Conservation (phyloP, 2,113 vertebrate genomes). For the Meriones unguiculatus region DNA sequence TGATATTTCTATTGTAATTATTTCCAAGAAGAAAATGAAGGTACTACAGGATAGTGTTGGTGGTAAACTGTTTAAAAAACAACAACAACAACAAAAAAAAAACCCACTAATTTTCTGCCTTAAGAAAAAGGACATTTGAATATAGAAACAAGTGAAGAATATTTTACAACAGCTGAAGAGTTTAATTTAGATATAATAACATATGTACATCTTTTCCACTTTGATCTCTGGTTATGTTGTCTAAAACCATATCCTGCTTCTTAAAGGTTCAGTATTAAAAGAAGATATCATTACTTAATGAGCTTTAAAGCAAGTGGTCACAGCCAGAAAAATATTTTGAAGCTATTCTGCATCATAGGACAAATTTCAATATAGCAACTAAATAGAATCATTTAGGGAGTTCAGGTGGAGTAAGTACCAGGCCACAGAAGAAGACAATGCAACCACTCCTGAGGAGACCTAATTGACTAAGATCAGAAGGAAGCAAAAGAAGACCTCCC, state of each 20-base stretch:
- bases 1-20: background rate
- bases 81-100: too few relatives aligned
- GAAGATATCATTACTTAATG: background rate
- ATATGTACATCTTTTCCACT: background rate
- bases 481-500: too few relatives aligned
- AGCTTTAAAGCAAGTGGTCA: background rate
- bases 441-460: too few relatives aligned
- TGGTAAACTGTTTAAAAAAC: background rate
- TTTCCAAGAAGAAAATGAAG: background rate
- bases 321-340: background rate
- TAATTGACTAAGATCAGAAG: too few relatives aligned
- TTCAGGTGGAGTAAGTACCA: background rate
- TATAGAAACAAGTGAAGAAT: background rate
- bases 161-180: background rate
- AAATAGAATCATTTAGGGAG: background rate
- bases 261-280: background rate
- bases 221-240: background rate
- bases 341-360: background rate
- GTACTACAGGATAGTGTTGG: background rate
- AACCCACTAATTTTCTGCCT: background rate
- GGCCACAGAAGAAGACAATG: too few relatives aligned
- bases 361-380: background rate
- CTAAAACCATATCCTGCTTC: background rate
- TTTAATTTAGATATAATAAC: background rate
- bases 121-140: background rate